phyloP scores from a whole-genome alignment of 2,113 vertebrate genomes.

The Mystacornis crossleyi region DNA sequence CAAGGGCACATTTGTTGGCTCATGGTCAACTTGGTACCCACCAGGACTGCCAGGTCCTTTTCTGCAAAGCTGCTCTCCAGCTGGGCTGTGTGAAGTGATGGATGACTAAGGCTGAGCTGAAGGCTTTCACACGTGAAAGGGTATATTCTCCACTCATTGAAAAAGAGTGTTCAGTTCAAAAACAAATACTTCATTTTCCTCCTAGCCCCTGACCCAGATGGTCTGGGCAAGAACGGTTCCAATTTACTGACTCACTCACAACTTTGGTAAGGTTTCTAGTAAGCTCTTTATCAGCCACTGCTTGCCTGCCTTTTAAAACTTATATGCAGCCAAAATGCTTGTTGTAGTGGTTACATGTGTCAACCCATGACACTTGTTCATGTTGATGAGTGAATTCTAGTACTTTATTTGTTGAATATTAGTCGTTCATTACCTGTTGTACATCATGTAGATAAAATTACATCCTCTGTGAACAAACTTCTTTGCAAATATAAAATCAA shows the following conservation, averaged over 20 bases:
- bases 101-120: neutral
- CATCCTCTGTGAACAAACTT: constrained; percentile 5
- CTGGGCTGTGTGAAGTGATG: neutral
- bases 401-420: neutral
- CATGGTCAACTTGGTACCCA: neutral
- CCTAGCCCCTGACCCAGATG: neutral
- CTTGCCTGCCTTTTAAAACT: neutral
- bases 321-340: neutral
- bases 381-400: neutral
- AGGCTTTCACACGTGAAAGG: neutral
- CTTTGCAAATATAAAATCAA: constrained; percentile 43
- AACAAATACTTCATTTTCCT: neutral
- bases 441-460: neutral
- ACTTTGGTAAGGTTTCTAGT: neutral
- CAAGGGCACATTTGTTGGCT: neutral
- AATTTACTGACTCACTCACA: neutral
- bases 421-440: neutral
- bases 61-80: neutral
- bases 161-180: neutral
- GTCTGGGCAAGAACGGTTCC: neutral
- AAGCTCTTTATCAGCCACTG: neutral
- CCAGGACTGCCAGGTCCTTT: neutral
- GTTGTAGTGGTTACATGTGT: too few relatives aligned
- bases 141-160: neutral
- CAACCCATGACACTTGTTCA: too few relatives aligned